Conservation (phyloP, 1,140 invertebrate genomes). For the Steinernema khuongi region DNA sequence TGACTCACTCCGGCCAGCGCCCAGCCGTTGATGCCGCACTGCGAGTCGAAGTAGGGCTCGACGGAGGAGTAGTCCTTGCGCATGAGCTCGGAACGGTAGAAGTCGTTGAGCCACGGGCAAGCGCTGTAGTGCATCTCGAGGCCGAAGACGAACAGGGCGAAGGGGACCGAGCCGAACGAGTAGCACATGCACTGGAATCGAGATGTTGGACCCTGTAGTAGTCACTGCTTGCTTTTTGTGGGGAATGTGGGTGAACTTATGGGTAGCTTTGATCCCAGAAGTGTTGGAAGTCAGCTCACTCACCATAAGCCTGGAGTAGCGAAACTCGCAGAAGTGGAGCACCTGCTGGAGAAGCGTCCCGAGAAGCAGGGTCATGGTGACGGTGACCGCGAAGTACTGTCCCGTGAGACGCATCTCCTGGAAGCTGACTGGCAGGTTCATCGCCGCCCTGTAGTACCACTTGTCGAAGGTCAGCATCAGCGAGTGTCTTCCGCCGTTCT, state of each 20-base stretch:
- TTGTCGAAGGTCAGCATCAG: slow-evolving; percentile 39
- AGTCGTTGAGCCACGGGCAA: slow-evolving; percentile 55
- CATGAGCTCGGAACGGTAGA: slow-evolving; percentile 45
- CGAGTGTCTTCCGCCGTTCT: slow-evolving; percentile 38
- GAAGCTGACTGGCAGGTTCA: slow-evolving; percentile 46
- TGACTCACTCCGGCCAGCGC: slow-evolving; percentile 48
- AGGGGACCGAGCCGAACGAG: slow-evolving; percentile 53
- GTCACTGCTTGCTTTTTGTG: background rate
- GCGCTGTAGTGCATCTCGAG: slow-evolving; percentile 57
- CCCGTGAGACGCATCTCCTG: slow-evolving; percentile 38
- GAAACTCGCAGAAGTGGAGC: slow-evolving; percentile 34
- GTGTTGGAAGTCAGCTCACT: slow-evolving; percentile 4
- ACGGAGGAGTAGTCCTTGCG: slow-evolving; percentile 43
- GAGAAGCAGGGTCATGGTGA: slow-evolving; percentile 35
- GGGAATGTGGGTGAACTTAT: background rate
- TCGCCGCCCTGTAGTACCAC: slow-evolving; percentile 40
- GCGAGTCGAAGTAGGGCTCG: slow-evolving; percentile 53
- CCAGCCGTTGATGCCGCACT: slow-evolving; percentile 57
- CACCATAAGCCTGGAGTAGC: slow-evolving; percentile 34
- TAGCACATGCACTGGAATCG: slow-evolving; percentile 55
- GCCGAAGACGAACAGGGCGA: slow-evolving; percentile 53
- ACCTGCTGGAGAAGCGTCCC: slow-evolving; percentile 37
- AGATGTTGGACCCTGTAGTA: background rate
- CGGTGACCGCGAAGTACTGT: slow-evolving; percentile 34
- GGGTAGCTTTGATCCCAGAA: background rate